Evolutionary conservation across 2,888 invertebrate genomes (phyloP), one percentile per base, ranked within the genome.

Genomic region (Acanthosepion esculentum): DNA sequence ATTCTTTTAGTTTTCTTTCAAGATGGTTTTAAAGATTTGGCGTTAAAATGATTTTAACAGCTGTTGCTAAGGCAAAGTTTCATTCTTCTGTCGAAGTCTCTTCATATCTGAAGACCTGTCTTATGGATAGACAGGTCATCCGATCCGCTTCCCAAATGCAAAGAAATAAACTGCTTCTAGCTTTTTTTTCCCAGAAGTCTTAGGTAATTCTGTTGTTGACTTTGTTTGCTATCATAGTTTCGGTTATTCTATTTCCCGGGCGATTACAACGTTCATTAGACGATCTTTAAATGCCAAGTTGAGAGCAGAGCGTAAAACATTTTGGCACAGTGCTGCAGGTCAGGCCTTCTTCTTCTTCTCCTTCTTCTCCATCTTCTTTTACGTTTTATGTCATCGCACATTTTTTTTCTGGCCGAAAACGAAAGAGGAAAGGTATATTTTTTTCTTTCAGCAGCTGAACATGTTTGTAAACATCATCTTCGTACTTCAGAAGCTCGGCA

Each of bases 201-300:
- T 15, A 78, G 12, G 78, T 78, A n/a, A n/a, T n/a, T 33, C n/a
- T 78, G 78, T 78, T 78, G 78, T 78, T 78, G 78, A 78, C 78
- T 78, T 78, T 78, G 78, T 78, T 78, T 78, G 78, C 78, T 78
- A 78, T 78, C n/a, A 78, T 78, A 78, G 78, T 78, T 33, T 78
- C 78, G n/a, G n/a, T 78, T n/a, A 0, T 78, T 78, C 78, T 33
- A 78, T 78, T 78, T 78, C 78, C 78, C 78, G n/a, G n/a, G 78
- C n/a, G 78, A 78, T 78, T 78, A 78, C n/a, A n/a, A 33, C 78
- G n/a, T 78, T 78, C 78, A 78, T 78, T 78, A 78, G n/a, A 78
- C 78, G 78, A 78, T 78, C n/a, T 78, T 78, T n/a, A 78, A 78
- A 78, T 78, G 78, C 78, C 78, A 78, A 78, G n/a, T n/a, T 78